Conservation (phyloP, 2,797 vertebrate genomes). For the Echiichthys vipera region DNA sequence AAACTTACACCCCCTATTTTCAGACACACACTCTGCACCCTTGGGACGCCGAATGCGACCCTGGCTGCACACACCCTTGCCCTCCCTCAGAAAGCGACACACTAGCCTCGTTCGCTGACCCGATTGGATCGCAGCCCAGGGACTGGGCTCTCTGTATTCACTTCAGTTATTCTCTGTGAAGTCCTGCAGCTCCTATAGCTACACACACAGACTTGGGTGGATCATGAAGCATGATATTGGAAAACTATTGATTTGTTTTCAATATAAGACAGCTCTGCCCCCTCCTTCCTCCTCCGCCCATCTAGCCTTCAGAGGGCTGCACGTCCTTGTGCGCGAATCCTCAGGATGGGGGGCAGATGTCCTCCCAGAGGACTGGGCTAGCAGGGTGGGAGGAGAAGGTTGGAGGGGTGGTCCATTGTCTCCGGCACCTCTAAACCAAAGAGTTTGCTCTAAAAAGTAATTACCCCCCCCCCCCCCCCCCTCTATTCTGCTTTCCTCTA, state of each 20-base stretch:
- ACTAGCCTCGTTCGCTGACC: conserved; percentile 68
- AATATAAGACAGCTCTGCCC: conserved; percentile 4
- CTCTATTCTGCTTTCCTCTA: conserved; percentile 39
- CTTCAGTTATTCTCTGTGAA: not conserved
- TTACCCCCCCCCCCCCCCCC: conserved; percentile 66
- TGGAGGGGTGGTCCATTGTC: conserved; percentile 78
- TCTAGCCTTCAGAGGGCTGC: conserved; percentile 27
- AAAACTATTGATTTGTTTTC: conserved; percentile 45
- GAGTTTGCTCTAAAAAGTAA: conserved; percentile 81
- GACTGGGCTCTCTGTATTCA: conserved; percentile 15
- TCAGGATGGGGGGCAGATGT: conserved; percentile 67
- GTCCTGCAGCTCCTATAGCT: not conserved
- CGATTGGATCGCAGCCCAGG: conserved; percentile 46
- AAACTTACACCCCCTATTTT: conserved; percentile 74
- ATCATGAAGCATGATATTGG: conserved; percentile 1
- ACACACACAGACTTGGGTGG: conserved; percentile 1
- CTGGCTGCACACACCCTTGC: conserved; percentile 47
- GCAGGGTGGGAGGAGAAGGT: conserved; percentile 57
- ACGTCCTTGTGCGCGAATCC: conserved; percentile 33
- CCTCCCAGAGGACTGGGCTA: conserved; percentile 42
- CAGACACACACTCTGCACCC: conserved; percentile 43
- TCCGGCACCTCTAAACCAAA: conserved; percentile 78
- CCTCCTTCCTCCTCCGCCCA: conserved; percentile 4
- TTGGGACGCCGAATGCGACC: conserved; percentile 58
- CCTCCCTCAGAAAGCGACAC: conserved; percentile 55